Evolutionary conservation across 2,888 invertebrate genomes (phyloP).

Genomic region (Luffia ferchaultella): DNA sequence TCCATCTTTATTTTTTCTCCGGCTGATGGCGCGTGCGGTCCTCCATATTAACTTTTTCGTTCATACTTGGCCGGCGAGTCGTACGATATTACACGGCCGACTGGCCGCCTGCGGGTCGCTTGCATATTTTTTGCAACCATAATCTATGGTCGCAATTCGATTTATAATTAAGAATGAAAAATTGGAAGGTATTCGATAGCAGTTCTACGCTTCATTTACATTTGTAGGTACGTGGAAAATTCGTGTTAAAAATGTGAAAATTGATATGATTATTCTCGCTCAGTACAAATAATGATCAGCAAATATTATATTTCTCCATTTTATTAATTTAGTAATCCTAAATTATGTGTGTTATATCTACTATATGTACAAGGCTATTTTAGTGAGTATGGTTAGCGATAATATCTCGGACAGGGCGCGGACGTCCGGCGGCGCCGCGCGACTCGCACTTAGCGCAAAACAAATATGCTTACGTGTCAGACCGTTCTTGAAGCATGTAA

Average conservation of each 20-base stretch:
- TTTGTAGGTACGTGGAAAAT: too few relatives aligned
- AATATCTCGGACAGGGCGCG: not conserved
- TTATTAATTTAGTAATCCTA: too few relatives aligned
- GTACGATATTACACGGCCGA: slow-evolving; percentile 29
- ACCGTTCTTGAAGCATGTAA: too few relatives aligned
- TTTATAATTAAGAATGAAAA: too few relatives aligned
- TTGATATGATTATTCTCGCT: too few relatives aligned
- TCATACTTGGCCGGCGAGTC: slow-evolving; percentile 35
- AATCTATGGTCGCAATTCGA: slow-evolving; percentile 8
- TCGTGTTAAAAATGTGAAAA: too few relatives aligned
- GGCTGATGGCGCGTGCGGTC: slow-evolving; percentile 38
- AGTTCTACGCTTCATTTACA: too few relatives aligned
- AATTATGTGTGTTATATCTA: too few relatives aligned
- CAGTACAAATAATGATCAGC: too few relatives aligned
- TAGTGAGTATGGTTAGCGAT: not conserved
- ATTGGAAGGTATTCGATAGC: too few relatives aligned
- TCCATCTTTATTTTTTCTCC: slow-evolving; percentile 53
- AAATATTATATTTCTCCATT: too few relatives aligned
- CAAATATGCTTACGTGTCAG: not conserved
- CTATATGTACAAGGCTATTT: not conserved
- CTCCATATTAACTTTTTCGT: slow-evolving; percentile 57
- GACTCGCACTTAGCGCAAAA: not conserved
- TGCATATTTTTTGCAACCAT: slow-evolving; percentile 1
- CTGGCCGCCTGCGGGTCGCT: not conserved
- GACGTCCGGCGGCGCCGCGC: not conserved